Conservation (phyloP, 2,113 vertebrate species). For the Leptodactylus fuscus region DNA sequence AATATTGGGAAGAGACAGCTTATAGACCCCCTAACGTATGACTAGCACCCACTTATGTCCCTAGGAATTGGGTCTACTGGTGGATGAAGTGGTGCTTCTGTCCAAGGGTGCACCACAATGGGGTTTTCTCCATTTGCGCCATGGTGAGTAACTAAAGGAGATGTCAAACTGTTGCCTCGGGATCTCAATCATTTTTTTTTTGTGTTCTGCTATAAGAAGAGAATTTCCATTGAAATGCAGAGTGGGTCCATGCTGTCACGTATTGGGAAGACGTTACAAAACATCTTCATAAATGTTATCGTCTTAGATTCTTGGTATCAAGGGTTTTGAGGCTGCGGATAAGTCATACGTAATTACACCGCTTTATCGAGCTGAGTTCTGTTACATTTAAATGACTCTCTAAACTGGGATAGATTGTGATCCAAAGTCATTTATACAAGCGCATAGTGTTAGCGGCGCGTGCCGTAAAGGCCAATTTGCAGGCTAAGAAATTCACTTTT, state of each 20-base stretch:
- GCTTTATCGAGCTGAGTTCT: conserved; percentile 16
- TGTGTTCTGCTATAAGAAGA: too few relatives aligned
- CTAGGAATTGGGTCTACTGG: too few relatives aligned
- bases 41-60: too few relatives aligned
- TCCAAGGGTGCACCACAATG: too few relatives aligned
- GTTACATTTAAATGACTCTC: conserved; percentile 31
- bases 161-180: too few relatives aligned
- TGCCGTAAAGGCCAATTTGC: conserved; percentile 43
- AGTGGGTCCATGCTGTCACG: neutral
- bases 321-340: neutral
- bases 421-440: conserved; percentile 21
- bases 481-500: conserved; percentile 26
- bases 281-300: neutral
- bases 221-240: too few relatives aligned
- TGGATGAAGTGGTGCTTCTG: too few relatives aligned
- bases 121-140: too few relatives aligned
- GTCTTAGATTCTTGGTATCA: neutral
- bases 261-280: neutral
- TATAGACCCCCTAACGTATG: too few relatives aligned
- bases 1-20: too few relatives aligned
- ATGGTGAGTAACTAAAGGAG: neutral
- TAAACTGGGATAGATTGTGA: conserved; percentile 29
- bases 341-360: neutral
- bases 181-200: too few relatives aligned
- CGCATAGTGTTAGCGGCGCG: neutral